Evolutionary conservation across 2,113 vertebrate species (phyloP).

Genomic region (Calyptomena viridis): DNA sequence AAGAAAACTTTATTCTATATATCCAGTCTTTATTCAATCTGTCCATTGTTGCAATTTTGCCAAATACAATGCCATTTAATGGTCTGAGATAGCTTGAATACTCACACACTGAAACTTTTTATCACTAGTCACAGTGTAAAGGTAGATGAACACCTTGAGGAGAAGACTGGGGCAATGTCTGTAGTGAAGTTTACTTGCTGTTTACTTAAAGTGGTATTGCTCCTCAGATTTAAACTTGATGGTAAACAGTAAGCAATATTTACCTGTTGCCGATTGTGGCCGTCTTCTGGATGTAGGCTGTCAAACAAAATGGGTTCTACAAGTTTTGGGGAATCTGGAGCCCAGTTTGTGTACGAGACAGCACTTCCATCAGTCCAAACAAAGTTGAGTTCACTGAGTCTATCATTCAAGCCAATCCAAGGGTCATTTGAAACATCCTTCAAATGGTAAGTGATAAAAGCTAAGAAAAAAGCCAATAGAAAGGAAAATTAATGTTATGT

Average conservation of each 20-base stretch:
- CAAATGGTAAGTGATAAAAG: constrained; percentile 84
- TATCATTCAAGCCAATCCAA: constrained; percentile 90
- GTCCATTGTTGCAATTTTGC: not conserved
- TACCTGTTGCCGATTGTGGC: not conserved
- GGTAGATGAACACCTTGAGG: not conserved
- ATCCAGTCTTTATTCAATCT: not conserved
- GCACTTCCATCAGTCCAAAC: constrained; percentile 85
- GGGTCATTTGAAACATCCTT: constrained; percentile 64
- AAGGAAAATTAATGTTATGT: not conserved
- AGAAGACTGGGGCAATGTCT: not conserved
- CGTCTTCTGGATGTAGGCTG: constrained; percentile 3
- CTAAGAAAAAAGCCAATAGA: constrained; percentile 46
- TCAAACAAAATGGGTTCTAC: not conserved
- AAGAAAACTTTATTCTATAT: not conserved
- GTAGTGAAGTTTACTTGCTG: not conserved
- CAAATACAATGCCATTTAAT: not conserved
- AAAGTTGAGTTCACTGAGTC: constrained; percentile 85
- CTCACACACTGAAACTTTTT: not conserved
- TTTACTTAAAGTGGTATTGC: not conserved
- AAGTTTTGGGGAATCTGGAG: constrained; percentile 14
- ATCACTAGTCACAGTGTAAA: not conserved
- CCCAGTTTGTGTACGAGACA: constrained; percentile 63
- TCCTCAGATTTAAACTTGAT: not conserved
- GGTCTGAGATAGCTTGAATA: not conserved
- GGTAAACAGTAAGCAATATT: not conserved